Evolutionary conservation across 53 echinoderm and acorn worm genomes (phyloP), one percentile per base, ranked within the genome.

Genomic region (Patiria pectinifera): DNA sequence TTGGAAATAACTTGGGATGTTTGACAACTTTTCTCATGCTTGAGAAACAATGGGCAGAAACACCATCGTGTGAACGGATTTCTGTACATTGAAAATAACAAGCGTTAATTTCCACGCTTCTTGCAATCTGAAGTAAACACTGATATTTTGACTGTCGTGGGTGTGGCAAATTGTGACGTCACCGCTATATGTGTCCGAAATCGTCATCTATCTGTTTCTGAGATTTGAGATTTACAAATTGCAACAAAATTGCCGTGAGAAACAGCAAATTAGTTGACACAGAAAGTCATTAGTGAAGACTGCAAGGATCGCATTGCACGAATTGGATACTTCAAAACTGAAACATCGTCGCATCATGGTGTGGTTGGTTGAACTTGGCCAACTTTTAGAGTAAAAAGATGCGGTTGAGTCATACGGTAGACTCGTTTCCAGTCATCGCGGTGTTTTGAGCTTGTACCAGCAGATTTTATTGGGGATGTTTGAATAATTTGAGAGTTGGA

Each of bases 251-350:
- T 23, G 74, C 74, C 74, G 74, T 74, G 74, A 74, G 74, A 74
- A 74, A 45, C 18, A 14, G 11, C 46, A 8, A 45, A 78, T 45
- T 78, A 46, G 82, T 82, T 53, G 6, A 58, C 82, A 59, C 60
- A 59, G 82, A 22, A 21, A 4, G 58, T 82, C 82, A 82, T 82
- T 82, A 82, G 60, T 2, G 13, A 23, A 9, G 60, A 53, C 59
- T 10, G 23, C 43, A 24, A 2, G 12, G 21, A 58, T 59, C 59
- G n/a, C 6, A n/a, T 59, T 53, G 58, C 82, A 46, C 24, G 82
- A 82, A 82, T n/a, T n/a, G 10, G 60, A 82, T 23, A 53, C 24
- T 23, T 59, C 82, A 19, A 53, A 82, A 82, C 82, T 82, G 82
- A 82, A 82, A 82, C 59, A 23, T 22, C 82, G 15, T 21, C 59